These are phyloP conservation scores for Cosmorhoe ocellata DNA, from an alignment of 2,888 invertebrate genomes.

Conservation along the genomic window DNA sequence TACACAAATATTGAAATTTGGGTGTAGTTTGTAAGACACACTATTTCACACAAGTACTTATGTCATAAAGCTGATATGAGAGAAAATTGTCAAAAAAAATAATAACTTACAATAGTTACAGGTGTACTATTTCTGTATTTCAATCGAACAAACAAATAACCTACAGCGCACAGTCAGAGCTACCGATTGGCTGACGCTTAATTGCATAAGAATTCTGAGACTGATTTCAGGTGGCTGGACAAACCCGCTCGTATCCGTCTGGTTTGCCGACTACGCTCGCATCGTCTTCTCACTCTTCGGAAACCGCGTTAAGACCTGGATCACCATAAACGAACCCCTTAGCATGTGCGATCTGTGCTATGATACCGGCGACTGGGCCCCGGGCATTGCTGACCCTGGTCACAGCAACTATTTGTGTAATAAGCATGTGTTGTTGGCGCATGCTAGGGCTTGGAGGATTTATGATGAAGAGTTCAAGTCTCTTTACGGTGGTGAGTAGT, in stretches of 20 bases:
- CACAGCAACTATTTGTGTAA: conserved; percentile 65
- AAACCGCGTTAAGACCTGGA: conserved; percentile 85
- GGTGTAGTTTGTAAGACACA: too few relatives aligned
- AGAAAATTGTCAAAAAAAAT: too few relatives aligned
- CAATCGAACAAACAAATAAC: too few relatives aligned
- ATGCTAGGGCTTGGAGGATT: conserved; percentile 84
- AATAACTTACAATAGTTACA: too few relatives aligned
- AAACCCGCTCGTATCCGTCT: conserved; percentile 83
- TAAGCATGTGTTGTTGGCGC: conserved; percentile 86
- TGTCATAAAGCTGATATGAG: too few relatives aligned
- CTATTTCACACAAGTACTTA: too few relatives aligned
- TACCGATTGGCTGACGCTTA: too few relatives aligned
- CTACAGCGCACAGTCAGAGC: too few relatives aligned
- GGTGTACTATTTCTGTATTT: too few relatives aligned
- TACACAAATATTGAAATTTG: too few relatives aligned
- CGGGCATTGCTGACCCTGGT: conserved; percentile 51
- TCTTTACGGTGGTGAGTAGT: conserved; percentile 65
- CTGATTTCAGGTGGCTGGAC: conserved; percentile 82
- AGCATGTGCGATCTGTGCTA: conserved; percentile 64
- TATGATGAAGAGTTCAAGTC: conserved; percentile 81
- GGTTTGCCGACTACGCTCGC: conserved; percentile 84
- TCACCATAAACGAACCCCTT: conserved; percentile 88
- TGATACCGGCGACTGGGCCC: conserved; percentile 61
- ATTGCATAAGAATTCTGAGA: too few relatives aligned
- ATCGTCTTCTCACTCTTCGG: conserved; percentile 80